These are phyloP conservation scores for Neostethus bicornis DNA, from an alignment of 2,797 vertebrate genomes.

Conservation along the genomic window DNA sequence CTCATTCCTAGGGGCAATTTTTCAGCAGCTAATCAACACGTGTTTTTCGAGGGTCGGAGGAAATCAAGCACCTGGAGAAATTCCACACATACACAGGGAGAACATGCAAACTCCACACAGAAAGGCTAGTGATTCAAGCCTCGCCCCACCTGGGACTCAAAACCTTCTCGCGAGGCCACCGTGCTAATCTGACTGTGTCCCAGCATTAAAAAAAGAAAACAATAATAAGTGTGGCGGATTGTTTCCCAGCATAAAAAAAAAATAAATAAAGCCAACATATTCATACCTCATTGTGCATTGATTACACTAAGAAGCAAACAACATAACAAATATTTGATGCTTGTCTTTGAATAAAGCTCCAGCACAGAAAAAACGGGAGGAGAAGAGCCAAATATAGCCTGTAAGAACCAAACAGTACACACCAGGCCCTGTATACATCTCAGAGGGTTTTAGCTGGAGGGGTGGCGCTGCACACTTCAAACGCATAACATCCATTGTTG, in stretches of 20 bases:
- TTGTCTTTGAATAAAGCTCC: conserved; percentile 63
- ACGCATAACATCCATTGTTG: conserved; percentile 84
- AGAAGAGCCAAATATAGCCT: conserved; percentile 60
- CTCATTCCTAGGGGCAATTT: no score
- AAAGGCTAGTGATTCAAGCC: no score
- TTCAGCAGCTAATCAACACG: no score
- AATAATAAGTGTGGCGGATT: no score
- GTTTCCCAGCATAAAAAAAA: conserved; percentile 26
- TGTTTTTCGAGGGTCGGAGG: no score
- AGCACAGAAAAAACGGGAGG: conserved; percentile 39
- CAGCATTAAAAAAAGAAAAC: no score
- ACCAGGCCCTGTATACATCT: conserved; percentile 73
- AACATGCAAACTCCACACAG: no score
- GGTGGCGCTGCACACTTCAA: conserved; percentile 77
- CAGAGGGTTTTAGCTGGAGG: conserved; percentile 78
- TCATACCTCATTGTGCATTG: conserved; percentile 64
- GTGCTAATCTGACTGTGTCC: no score
- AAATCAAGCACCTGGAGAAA: no score
- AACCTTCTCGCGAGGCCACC: no score
- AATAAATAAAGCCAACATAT: conserved; percentile 17
- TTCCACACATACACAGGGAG: no score
- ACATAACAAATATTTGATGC: conserved; percentile 71
- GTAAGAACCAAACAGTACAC: conserved; percentile 65
- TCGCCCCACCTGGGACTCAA: no score
- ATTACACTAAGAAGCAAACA: conserved; percentile 67